Base-by-base conservation (phyloP, 2,888 invertebrate species). In the Gandaritis pyraliata region DNA sequence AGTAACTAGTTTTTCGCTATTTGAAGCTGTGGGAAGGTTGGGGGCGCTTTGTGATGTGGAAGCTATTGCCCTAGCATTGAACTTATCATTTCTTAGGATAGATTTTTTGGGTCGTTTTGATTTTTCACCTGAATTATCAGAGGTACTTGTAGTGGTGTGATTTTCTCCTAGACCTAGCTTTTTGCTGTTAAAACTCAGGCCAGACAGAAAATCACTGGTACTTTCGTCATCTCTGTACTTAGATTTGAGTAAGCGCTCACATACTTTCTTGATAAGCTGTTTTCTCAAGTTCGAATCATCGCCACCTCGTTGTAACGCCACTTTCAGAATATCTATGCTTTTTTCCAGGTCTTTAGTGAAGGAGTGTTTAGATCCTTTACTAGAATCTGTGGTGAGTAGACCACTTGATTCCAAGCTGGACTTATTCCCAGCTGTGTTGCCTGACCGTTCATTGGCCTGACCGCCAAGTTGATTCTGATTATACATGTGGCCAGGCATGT, bases 251-350 rank as follows among this genome's bases (percentile, higher is more conserved):
- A 95, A 86, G 76, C 94, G 93, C 65, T 94, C 90, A 0, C 95
- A 94, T 54, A 96, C 93, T 75, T 94, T 94, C 73, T 94, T 94
- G 13, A 95, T 92, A 48, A 95, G 90, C 72, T 93, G 90, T 69
- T 94, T 94, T 80, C 95, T 95, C 4, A 94, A 87, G 38, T 90
- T 83, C 13, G 92, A 81, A 78, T 95, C 93, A 68, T 94, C 93
- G 69, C 93, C 93, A 66, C 94, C 93, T 30, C 93, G 92, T 65
- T 94, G 92, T 13, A 95, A 82, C 41, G 95, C 88, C 55, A 89
- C 90, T 73, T 93, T 94, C 2, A 96, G 76, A 48, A 95, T 78
- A 53, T 93, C 89, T 30, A 95, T 90, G 66, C 94, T 94, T 68
- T 93, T 93, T 72, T 95, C 94, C 62, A 95, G 83, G 74, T 95